phyloP scores from a whole-genome alignment of 2,113 vertebrate genomes.

The Seriola aureovittata region DNA sequence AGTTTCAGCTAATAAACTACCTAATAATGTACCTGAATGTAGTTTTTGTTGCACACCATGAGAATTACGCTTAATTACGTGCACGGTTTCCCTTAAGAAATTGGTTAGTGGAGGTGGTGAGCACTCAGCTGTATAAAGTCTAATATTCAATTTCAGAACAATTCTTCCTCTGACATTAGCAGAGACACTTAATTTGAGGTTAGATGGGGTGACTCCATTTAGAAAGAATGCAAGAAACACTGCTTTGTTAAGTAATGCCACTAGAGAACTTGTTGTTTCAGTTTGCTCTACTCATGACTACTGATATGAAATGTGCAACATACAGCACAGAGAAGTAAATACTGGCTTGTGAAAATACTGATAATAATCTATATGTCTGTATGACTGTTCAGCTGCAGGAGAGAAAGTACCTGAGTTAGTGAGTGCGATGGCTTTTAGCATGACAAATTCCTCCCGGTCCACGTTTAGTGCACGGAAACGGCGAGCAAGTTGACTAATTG shows the following conservation, averaged over 20 bases:
- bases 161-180: not conserved
- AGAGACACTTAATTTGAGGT: not conserved
- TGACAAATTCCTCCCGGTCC: conserved; percentile 92
- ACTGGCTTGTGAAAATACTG: not conserved
- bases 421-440: conserved; percentile 92
- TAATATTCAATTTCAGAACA: not conserved
- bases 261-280: not conserved
- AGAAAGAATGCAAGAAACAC: not conserved
- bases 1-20: not conserved
- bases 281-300: not conserved
- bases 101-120: not conserved
- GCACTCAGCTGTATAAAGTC: not conserved
- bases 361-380: not conserved
- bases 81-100: not conserved
- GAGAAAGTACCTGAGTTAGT: conserved; percentile 89
- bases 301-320: not conserved
- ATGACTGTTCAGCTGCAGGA: not conserved
- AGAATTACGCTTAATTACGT: not conserved
- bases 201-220: not conserved
- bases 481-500: conserved; percentile 90
- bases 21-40: not conserved
- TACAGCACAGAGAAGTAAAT: not conserved
- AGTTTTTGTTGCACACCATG: not conserved
- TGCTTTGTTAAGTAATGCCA: not conserved
- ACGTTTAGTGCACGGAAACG: conserved; percentile 89